Conservation (phyloP, 1,140 invertebrate species). For the Cotesia chilonis region DNA sequence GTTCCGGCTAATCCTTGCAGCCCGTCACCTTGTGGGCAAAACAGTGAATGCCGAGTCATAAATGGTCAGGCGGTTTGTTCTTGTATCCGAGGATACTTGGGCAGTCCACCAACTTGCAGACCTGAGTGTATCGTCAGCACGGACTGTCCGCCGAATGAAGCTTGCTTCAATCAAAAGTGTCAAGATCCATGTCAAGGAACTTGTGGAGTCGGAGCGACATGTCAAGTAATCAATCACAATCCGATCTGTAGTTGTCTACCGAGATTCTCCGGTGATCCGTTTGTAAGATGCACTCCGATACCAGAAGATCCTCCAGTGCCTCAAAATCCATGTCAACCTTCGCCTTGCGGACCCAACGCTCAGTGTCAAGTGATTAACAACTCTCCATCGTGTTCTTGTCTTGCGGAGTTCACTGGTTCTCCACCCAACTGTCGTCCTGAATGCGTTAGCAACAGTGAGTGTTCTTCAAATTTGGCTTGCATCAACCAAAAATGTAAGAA, state of each 20-base stretch:
- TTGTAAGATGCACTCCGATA: slow-evolving; percentile 63
- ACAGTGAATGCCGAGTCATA: slow-evolving; percentile 70
- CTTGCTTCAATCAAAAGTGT: slow-evolving; percentile 75
- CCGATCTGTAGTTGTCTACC: slow-evolving; percentile 62
- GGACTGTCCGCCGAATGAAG: slow-evolving; percentile 71
- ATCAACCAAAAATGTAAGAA: slow-evolving; percentile 63
- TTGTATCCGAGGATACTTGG: slow-evolving; percentile 71
- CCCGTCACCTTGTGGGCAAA: slow-evolving; percentile 72
- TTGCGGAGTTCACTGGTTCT: slow-evolving; percentile 65
- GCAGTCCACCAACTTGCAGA: slow-evolving; percentile 72
- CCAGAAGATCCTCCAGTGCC: slow-evolving; percentile 43
- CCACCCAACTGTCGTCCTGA: slow-evolving; percentile 67
- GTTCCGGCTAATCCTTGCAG: slow-evolving; percentile 61
- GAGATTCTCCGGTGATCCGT: slow-evolving; percentile 64
- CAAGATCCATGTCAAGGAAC: slow-evolving; percentile 73
- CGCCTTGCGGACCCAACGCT: slow-evolving; percentile 66
- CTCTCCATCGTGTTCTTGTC: slow-evolving; percentile 63
- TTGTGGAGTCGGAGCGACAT: slow-evolving; percentile 70
- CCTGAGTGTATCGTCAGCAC: slow-evolving; percentile 74
- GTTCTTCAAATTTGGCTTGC: slow-evolving; percentile 59
- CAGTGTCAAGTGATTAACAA: slow-evolving; percentile 61
- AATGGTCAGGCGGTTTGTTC: slow-evolving; percentile 70
- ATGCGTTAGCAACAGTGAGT: slow-evolving; percentile 65
- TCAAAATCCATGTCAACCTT: slow-evolving; percentile 59
- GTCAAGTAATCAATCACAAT: slow-evolving; percentile 66